Evolutionary conservation across 2,888 invertebrate genomes (phyloP).

Genomic region (Agrochola macilenta): DNA sequence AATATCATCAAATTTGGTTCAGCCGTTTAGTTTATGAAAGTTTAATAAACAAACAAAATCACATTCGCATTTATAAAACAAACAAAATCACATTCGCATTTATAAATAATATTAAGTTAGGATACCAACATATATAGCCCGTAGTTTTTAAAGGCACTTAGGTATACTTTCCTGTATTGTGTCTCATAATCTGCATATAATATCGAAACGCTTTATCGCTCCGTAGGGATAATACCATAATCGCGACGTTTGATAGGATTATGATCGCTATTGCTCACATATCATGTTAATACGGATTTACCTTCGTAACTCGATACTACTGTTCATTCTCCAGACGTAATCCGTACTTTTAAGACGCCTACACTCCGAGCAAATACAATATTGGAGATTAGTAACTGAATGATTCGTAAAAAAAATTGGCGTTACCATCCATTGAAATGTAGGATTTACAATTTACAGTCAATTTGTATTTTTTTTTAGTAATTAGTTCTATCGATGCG

Average conservation of each 20-base stretch:
- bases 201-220: conserved; percentile 17
- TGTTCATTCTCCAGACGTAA: conserved; percentile 18
- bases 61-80: too few species aligned
- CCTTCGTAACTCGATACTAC: conserved; percentile 24
- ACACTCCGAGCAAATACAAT: neutral
- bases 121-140: neutral
- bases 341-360: neutral
- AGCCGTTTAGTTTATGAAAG: too few species aligned
- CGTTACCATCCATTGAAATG: too few species aligned
- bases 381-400: neutral
- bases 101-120: too few species aligned
- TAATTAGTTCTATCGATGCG: too few species aligned
- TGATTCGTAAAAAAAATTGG: too few species aligned
- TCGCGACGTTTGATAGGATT: conserved; percentile 24
- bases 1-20: too few species aligned
- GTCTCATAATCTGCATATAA: conserved; percentile 22
- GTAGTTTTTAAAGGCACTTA: neutral
- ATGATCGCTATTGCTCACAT: conserved; percentile 28
- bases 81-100: too few species aligned
- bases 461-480: too few species aligned
- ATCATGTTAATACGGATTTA: conserved; percentile 27
- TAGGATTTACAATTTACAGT: too few species aligned
- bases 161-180: neutral
- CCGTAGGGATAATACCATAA: conserved; percentile 21
- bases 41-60: too few species aligned